These are phyloP conservation scores for Vireo altiloquus DNA, from an alignment of 2,113 vertebrate genomes.

Conservation along the genomic window DNA sequence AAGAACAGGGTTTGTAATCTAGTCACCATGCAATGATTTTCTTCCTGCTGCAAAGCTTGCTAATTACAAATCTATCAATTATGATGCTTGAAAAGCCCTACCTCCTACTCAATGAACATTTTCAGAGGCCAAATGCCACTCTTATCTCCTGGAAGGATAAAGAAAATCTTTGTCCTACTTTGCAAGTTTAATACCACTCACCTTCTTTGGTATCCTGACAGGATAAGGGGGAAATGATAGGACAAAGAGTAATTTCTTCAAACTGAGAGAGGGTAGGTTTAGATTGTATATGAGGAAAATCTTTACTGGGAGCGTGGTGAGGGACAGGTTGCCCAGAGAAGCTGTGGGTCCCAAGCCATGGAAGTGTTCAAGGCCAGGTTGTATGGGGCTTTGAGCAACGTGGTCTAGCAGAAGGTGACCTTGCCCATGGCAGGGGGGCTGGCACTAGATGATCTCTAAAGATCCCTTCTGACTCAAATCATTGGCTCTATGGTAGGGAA, in stretches of 20 bases:
- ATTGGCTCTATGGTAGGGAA: neutral
- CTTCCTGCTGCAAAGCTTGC: constrained; percentile 30
- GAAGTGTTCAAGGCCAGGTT: neutral
- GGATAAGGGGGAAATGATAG: neutral
- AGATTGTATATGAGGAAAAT: neutral
- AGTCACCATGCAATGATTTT: constrained; percentile 53
- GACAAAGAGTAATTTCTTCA: neutral
- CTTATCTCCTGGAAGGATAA: neutral
- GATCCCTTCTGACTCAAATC: neutral
- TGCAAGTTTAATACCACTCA: neutral
- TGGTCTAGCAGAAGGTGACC: neutral
- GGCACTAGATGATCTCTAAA: neutral
- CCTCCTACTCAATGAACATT: constrained; percentile 8
- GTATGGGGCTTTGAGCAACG: neutral
- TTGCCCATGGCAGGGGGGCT: neutral
- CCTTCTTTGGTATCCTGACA: neutral
- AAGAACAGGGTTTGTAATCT: constrained; percentile 39
- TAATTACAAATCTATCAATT: constrained; percentile 64
- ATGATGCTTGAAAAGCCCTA: neutral
- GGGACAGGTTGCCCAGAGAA: neutral
- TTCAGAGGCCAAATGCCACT: neutral
- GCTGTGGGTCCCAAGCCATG: neutral
- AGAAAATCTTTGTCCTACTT: neutral
- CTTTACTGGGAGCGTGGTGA: accelerated
- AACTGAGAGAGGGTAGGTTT: neutral